Percentiles rank a stretch among this genome's conserved stretches.
These are phyloP conservation scores for Isichthys henryi DNA, from an alignment of 2,113 vertebrate genomes.

Conservation along the genomic window DNA sequence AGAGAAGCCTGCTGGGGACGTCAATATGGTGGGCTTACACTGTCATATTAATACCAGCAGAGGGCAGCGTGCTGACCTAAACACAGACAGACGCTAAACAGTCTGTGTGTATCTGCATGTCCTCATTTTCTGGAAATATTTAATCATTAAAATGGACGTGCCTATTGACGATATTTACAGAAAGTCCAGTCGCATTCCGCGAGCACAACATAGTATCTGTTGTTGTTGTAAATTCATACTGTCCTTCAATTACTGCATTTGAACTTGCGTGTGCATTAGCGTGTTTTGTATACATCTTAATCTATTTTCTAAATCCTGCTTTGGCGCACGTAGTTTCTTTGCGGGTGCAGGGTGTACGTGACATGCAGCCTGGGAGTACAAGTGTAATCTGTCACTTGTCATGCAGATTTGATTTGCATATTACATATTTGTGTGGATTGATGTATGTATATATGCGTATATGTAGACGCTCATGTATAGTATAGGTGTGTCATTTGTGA, in stretches of 20 bases:
- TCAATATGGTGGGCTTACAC: slow-evolving; percentile 54
- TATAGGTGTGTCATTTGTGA: not conserved
- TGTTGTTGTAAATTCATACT: not conserved
- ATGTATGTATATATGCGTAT: too few relatives aligned
- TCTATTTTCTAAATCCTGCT: not conserved
- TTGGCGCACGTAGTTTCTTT: not conserved
- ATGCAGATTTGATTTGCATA: not conserved
- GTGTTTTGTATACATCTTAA: not conserved
- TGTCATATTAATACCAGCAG: not conserved
- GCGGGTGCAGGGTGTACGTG: not conserved
- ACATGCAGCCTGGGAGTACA: not conserved
- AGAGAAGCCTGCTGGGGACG: slow-evolving; percentile 72
- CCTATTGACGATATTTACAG: not conserved
- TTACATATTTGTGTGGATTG: too few relatives aligned
- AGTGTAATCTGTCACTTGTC: not conserved
- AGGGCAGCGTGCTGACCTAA: not conserved
- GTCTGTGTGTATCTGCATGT: not conserved
- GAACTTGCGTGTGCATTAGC: not conserved
- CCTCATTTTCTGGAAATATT: not conserved
- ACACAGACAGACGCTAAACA: not conserved
- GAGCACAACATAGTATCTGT: not conserved
- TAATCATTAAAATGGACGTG: not conserved
- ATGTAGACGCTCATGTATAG: not conserved
- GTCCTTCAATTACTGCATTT: not conserved
- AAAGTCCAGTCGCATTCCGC: not conserved